A percentile compares a stretch with the other conserved stretches of the same genome.
Evolutionary conservation across 1,140 invertebrate species (phyloP).

Genomic region (Odontomachus brunneus): DNA sequence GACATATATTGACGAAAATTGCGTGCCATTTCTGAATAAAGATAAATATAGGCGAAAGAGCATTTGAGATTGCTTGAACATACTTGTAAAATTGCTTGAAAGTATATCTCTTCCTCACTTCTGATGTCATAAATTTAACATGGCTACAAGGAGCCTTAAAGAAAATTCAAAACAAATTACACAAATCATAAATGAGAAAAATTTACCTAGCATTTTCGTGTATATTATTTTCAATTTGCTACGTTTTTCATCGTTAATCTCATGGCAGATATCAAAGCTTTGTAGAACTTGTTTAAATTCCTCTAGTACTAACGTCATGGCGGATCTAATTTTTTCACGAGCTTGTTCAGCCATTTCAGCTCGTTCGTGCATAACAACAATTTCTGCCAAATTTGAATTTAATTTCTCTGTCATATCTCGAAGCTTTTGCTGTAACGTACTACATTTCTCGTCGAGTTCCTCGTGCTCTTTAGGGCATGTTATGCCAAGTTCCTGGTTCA

Average conservation of each 20-base stretch:
- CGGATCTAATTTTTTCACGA: slow-evolving; percentile 89
- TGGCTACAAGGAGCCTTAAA: no score
- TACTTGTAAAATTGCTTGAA: no score
- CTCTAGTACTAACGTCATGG: slow-evolving; percentile 88
- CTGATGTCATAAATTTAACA: no score
- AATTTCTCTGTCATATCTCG: slow-evolving; percentile 87
- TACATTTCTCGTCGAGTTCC: slow-evolving; percentile 85
- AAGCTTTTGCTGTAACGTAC: slow-evolving; percentile 85
- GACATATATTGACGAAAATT: no score
- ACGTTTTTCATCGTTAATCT: slow-evolving; percentile 74
- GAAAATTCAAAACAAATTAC: not conserved
- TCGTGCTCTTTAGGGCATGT: slow-evolving; percentile 85
- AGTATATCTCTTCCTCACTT: no score
- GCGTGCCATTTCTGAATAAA: no score
- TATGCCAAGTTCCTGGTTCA: slow-evolving; percentile 80
- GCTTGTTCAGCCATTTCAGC: slow-evolving; percentile 88
- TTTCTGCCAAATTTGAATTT: slow-evolving; percentile 87
- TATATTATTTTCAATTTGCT: slow-evolving; percentile 86
- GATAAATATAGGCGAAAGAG: no score
- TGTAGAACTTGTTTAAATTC: slow-evolving; percentile 87
- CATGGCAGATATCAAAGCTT: slow-evolving; percentile 78
- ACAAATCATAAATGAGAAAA: not conserved
- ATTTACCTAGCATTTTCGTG: slow-evolving; percentile 87
- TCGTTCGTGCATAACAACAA: slow-evolving; percentile 87
- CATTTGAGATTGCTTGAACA: no score